Base-by-base conservation (phyloP, 2,888 invertebrate genomes). In the Pyrgus malvae region DNA sequence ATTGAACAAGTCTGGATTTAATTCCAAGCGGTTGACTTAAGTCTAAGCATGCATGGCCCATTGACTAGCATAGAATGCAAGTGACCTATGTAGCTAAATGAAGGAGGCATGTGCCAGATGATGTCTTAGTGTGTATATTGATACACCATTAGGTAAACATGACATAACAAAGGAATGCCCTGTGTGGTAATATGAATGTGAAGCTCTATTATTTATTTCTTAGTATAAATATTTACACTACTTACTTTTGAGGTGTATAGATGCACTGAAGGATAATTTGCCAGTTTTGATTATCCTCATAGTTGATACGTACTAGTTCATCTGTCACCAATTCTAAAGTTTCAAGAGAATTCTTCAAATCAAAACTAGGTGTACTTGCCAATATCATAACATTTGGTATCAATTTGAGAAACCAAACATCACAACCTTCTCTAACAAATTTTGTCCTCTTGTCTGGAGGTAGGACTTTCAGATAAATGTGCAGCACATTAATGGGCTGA, bases 381-480 rank as follows among this genome's bases (percentile, higher is more conserved):
- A 59, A 51, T 12, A 25, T 23, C 60, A 92, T 83, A 51, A 87
- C 68, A 12, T 78, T 65, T 0, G 92, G 91, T 48, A 92, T 63
- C 5, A 92, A 66, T 58, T 80, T 84, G 1, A 75, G 72, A 31
- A 92, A 80, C 92, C 92, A 92, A 45, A 90, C 69, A 11, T 72
- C 63, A 4, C 91, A 62, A 9, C 90, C 84, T 37, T 83, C 78
- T 57, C 66, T 79, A 38, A 78, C 72, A 76, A 78, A 90, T 50
- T 42, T 67, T 58, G 23, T 63, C 66, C 56, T 88, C 63, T 65
- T 80, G 59, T 76, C 81, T 59, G 66, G 72, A 63, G 76, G 84
- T 41, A 84, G 60, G 40, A 69, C 69, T 58, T 67, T 70, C 2
- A 90, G 55, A 23, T 83, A 65, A 55, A 75, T 85, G 16, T 72